Conservation (phyloP, 2,113 vertebrate species). For the Brienomyrus longianalis region DNA sequence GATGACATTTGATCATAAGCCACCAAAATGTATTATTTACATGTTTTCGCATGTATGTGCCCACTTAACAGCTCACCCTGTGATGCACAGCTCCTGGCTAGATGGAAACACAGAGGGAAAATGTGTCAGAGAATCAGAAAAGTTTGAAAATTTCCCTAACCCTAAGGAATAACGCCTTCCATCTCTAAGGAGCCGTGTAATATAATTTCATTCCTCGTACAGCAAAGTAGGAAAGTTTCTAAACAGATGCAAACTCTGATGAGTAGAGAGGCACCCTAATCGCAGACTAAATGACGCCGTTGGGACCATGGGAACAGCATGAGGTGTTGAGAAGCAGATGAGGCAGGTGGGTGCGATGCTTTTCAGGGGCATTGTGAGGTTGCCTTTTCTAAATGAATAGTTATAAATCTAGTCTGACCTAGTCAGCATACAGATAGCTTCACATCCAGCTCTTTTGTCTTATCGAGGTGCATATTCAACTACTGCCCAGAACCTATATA, state of each 20-base stretch:
- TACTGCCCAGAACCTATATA: neutral
- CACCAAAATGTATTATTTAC: neutral
- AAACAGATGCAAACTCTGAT: neutral
- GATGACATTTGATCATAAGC: neutral
- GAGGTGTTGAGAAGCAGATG: neutral
- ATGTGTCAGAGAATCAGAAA: neutral
- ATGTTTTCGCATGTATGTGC: neutral
- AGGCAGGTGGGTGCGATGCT: neutral
- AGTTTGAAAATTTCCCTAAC: neutral
- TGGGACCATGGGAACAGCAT: neutral
- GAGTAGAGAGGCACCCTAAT: neutral
- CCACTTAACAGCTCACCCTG: neutral
- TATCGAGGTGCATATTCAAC: neutral
- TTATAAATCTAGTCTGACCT: neutral
- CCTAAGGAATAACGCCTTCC: neutral
- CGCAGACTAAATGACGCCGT: neutral
- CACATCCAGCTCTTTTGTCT: neutral
- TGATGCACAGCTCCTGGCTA: neutral
- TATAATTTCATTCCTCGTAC: neutral
- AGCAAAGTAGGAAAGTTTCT: neutral
- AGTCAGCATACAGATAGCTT: neutral
- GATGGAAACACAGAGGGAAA: neutral
- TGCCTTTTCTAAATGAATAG: neutral
- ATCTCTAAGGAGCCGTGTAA: neutral
- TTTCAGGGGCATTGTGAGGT: neutral